Conservation (phyloP, 2,888 invertebrate species). For the Nezara viridula region DNA sequence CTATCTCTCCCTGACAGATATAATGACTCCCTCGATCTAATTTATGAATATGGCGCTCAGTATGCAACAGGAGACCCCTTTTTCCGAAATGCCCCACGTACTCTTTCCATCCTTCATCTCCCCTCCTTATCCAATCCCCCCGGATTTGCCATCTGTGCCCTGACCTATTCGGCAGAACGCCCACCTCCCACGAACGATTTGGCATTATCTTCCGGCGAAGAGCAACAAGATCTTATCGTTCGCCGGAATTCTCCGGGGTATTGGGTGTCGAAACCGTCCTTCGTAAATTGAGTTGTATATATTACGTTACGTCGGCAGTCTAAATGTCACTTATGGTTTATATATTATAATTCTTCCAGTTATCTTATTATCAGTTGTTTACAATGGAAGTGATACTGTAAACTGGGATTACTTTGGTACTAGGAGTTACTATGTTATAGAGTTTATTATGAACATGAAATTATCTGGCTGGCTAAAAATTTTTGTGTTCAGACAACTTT, state of each 20-base stretch:
- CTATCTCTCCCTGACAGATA: constrained; percentile 10
- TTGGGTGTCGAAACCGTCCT: background rate
- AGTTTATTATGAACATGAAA: too few relatives aligned
- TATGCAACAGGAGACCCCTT: constrained; percentile 36
- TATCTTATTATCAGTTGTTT: too few relatives aligned
- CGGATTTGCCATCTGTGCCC: constrained; percentile 1
- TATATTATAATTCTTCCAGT: too few relatives aligned
- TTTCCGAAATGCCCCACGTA: constrained; percentile 17
- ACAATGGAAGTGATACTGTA: too few relatives aligned
- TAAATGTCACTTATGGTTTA: background rate
- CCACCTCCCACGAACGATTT: background rate
- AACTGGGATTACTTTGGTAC: too few relatives aligned
- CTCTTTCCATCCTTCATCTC: background rate
- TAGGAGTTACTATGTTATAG: too few relatives aligned
- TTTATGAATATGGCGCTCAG: constrained; percentile 22
- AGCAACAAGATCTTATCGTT: background rate
- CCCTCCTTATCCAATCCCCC: background rate
- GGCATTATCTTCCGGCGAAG: background rate
- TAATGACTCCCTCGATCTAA: constrained; percentile 41
- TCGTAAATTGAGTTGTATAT: background rate
- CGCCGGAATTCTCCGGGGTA: background rate
- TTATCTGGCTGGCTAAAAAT: too few relatives aligned
- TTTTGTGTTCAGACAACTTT: too few relatives aligned
- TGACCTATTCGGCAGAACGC: background rate
- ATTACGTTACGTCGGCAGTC: background rate